phyloP scores from a whole-genome alignment of 2,888 invertebrate genomes.

The Trichopoda pennipes region DNA sequence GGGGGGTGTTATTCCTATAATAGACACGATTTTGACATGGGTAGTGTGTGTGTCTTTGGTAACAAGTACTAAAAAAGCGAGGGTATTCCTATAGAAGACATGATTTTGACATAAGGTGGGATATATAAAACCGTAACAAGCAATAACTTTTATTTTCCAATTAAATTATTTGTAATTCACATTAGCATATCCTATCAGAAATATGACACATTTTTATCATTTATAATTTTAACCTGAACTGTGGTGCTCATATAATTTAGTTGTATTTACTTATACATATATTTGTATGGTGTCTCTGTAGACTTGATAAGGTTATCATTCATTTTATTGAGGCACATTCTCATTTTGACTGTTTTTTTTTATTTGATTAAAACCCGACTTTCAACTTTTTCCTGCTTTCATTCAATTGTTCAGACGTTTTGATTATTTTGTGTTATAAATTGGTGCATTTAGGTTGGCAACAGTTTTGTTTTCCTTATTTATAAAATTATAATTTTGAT shows the following conservation, averaged over 20 bases:
- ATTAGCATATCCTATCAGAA: too few species aligned
- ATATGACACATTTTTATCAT: background rate
- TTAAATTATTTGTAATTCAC: too few species aligned
- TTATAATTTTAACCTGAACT: constrained; percentile 30
- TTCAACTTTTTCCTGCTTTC: constrained; percentile 66
- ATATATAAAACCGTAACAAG: too few species aligned
- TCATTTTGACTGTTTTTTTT: background rate
- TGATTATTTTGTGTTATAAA: constrained; percentile 39
- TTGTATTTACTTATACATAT: constrained; percentile 9
- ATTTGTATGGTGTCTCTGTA: constrained; percentile 21
- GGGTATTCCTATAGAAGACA: too few species aligned
- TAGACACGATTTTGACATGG: too few species aligned
- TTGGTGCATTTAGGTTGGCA: constrained; percentile 40
- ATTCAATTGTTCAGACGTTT: constrained; percentile 33
- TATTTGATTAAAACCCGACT: constrained; percentile 48
- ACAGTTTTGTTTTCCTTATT: constrained; percentile 22
- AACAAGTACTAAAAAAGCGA: too few species aligned
- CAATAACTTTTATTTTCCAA: too few species aligned
- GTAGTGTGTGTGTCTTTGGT: too few species aligned
- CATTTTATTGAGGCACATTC: constrained; percentile 29
- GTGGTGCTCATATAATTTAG: constrained; percentile 16
- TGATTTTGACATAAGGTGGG: too few species aligned
- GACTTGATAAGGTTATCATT: constrained; percentile 61
- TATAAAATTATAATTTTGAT: background rate
- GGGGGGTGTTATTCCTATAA: too few species aligned